Evolutionary conservation across 2,888 invertebrate genomes (phyloP), one percentile per base, ranked within the genome.

Genomic region (Muschampia plurimacula): DNA sequence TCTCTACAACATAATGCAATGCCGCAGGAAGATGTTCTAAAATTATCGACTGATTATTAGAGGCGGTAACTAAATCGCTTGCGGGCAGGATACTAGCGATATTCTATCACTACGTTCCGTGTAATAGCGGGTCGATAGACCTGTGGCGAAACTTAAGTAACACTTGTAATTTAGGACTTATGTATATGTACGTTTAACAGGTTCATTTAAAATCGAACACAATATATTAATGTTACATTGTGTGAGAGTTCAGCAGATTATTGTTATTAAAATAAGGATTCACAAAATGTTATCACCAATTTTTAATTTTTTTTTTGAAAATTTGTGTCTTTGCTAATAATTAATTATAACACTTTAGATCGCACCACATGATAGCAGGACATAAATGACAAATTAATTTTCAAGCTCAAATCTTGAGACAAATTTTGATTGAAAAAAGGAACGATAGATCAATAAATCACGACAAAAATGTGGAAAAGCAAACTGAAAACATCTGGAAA

Each of bases 41-140:
- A 89, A 86, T 87, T 88, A 90, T 88, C 84, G 84, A 85, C 79
- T 81, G 82, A 84, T 86, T 86, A 85, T 82, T 83, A 83, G 81
- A 82, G 81, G 80, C 78, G 77, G 86, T 84, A 88, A 89, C 86
- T 83, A 80, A 86, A 88, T 88, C 83, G 87, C 89, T 82, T 74
- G 79, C 78, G 82, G 88, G 82, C 78, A 81, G 77, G 78, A 77
- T 84, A 84, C 83, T 84, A 83, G 73, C 72, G 77, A 74, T 76
- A 76, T 74, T 71, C 72, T 74, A 74, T 74, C 65, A 65, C 69
- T 74, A 75, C 74, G 72, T 62, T 10, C 28, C 44, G 57, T 62
- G 71, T 74, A 69, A 69, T 68, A 70, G 55, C 62, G 77, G 74
- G 76, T 76, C 64, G 64, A 69, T 63, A 60, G 59, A 68, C 28